Base-by-base conservation (phyloP, 2,113 vertebrate species). In the Bufo bufo region DNA sequence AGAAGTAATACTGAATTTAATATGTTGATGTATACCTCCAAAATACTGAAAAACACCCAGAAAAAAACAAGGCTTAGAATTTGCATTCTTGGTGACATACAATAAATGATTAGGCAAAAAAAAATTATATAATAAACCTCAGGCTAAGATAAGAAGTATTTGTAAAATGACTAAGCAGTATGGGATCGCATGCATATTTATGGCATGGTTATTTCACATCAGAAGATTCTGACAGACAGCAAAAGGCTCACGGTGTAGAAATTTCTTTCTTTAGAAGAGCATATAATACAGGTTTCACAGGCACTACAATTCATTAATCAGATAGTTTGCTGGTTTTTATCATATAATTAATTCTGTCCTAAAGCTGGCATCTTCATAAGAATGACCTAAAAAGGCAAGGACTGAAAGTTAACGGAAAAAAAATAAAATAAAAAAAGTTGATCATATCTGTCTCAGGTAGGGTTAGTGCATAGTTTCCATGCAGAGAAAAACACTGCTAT, bases 241-340 rank as follows among this genome's bases (percentile, higher is more conserved):
- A 95, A 98, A 85, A 99, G 97, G 97, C 97, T 97, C 96, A 96
- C 95, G 97, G 97, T 98, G 97, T 97, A 97, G 95, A 97, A 96
- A 96, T 95, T 93, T 95, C 94, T 95, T 96, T 96, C 94, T 95
- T 97, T 95, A 96, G 96, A 97, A 96, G 96, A 97, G 96, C 95
- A 96, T 97, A 99, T 96, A 97, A 97, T 98, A 99, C 97, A 98
- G 95, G 95, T 96, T 97, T 98, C 96, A 98, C 98, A 99, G 98
- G 98, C 98, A 99, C 98, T 98, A 97, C 96, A 97, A 97, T 97
- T 96, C 95, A 96, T 96, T 97, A 96, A 97, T 97, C 93, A 94
- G 95, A 95, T 97, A 97, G 97, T 98, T 97, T 99, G 98, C 98
- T 99, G 97, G 98, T 99, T 97, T 97, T 82, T 66, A 52, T 84